Conservation (phyloP, 1,140 invertebrate genomes). For the Papilio xuthus region DNA sequence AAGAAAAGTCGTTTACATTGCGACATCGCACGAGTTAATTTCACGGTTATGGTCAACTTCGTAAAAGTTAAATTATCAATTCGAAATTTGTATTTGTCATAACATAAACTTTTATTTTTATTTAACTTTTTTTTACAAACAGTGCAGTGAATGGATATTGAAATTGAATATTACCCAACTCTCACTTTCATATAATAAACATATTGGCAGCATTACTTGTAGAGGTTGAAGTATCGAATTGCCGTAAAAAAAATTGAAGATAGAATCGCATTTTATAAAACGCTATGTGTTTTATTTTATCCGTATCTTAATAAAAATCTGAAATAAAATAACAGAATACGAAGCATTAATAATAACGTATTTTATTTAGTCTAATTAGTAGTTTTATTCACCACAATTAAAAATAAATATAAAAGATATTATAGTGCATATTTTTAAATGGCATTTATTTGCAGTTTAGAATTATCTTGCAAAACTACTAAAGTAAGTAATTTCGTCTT, state of each 20-base stretch:
- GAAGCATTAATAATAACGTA: no score
- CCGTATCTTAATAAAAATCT: no score
- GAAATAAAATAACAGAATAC: no score
- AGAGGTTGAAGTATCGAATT: not conserved
- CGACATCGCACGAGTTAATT: not conserved
- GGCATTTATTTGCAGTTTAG: no score
- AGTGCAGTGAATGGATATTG: not conserved
- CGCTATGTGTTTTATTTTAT: not conserved
- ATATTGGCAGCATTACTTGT: not conserved
- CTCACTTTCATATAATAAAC: not conserved
- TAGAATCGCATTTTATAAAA: no score
- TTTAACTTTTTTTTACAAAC: not conserved
- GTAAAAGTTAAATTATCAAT: constrained; percentile 13
- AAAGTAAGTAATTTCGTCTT: no score
- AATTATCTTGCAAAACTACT: no score
- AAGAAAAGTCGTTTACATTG: not conserved
- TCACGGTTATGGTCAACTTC: not conserved
- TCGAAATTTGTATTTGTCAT: not conserved
- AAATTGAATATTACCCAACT: not conserved
- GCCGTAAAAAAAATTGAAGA: not conserved
- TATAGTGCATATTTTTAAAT: no score
- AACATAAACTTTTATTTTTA: not conserved
- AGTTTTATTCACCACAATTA: no score
- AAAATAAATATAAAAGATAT: no score
- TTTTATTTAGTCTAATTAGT: no score